A percentile compares a stretch with the other conserved stretches of the same genome.
These are phyloP conservation scores for Callipepla squamata DNA, from an alignment of 2,113 vertebrate genomes.

Conservation along the genomic window DNA sequence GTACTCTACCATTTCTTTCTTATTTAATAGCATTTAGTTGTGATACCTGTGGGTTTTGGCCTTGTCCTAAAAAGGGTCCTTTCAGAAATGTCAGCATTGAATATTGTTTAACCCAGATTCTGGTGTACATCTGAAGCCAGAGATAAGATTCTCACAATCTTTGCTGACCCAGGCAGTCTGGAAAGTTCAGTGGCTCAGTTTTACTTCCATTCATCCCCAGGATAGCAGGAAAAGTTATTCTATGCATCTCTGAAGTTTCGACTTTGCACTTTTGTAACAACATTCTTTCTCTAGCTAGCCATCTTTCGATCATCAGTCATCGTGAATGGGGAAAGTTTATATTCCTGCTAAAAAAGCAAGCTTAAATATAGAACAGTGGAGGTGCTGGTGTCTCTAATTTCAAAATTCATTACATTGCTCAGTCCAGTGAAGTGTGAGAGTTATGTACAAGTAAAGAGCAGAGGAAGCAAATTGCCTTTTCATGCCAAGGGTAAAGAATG, in stretches of 20 bases:
- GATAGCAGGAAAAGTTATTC: not conserved
- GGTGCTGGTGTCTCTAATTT: not conserved
- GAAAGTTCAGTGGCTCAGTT: not conserved
- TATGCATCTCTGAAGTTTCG: not conserved
- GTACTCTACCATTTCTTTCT: not conserved
- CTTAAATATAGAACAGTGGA: not conserved
- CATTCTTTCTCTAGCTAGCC: not conserved
- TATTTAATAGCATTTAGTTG: not conserved
- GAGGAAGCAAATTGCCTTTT: not conserved
- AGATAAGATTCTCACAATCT: not conserved
- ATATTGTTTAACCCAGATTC: not conserved
- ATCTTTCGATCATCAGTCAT: constrained; percentile 12
- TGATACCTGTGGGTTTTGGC: not conserved
- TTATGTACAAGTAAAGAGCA: rapidly evolving
- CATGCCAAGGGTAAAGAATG: not conserved
- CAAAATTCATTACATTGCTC: not conserved
- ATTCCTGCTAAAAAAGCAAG: not conserved
- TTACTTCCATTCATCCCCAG: not conserved
- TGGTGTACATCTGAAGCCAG: not conserved
- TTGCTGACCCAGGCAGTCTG: not conserved
- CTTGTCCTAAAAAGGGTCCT: not conserved
- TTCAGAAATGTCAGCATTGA: not conserved
- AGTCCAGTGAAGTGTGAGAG: not conserved
- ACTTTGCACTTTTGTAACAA: not conserved
- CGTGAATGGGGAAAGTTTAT: not conserved